Base-by-base conservation (phyloP, 2,113 vertebrate species). In the Oncorhynchus tshawytscha region DNA sequence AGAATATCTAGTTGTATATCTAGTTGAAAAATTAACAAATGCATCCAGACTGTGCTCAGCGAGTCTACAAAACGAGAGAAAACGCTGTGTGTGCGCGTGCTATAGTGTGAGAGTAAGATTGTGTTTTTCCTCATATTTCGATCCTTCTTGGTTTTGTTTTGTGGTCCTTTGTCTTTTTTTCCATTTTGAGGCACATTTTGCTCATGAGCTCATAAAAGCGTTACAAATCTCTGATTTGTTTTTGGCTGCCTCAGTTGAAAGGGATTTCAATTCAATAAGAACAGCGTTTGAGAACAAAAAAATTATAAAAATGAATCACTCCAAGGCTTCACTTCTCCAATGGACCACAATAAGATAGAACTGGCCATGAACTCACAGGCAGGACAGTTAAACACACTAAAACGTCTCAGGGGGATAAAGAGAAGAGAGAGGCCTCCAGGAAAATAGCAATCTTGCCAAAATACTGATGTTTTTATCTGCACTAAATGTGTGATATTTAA, bases 211-310 rank as follows among this genome's bases (percentile, higher is more conserved):
- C 25, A 67, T 80, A 65, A 80, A 85, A 79, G 71, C 73, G 66
- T 78, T 54, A 72, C 73, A 72, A 49, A 82, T 74, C 70, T 72
- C 15, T 64, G 68, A 78, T 70, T 70, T 72, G 72, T 80, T 65
- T 34, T 49, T 62, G 34, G 54, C 69, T 12, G 4, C 68, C 60
- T 78, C 69, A 51, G 45, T 75, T 77, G 68, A 78, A 77, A 69
- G 65, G 54, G 79, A 80, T 83, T 82, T 82, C 54, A 85, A 85
- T 72, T 75, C 76, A 74, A 71, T 80, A 71, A 75, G 71, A 73
- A 34, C 24, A 51, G 72, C 13, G 59, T 51, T 64, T 20, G n/a
- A 78, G n/a, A 87, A 49, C 8, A 65, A 70, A 71, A 72, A 77
- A 81, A 64, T 59, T n/a, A 79, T 84, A 77, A 60, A 72, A 74